phyloP scores from a whole-genome alignment of 2,113 vertebrate species.

The Helogale parvula region DNA sequence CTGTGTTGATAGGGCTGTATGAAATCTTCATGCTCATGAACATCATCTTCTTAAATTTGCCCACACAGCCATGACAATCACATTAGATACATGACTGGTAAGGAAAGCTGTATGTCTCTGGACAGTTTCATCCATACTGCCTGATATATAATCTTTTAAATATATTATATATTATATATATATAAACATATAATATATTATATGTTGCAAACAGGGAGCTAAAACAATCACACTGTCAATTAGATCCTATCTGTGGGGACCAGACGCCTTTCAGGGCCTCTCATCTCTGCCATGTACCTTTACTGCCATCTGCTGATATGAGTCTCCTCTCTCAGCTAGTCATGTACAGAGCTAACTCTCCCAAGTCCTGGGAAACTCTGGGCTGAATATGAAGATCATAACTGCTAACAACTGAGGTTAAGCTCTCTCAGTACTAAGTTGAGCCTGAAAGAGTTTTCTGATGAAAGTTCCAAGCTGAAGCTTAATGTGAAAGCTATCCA shows the following conservation, averaged over 20 bases:
- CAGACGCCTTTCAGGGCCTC: background rate
- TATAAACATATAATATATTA: constrained; percentile 83
- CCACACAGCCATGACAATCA: constrained; percentile 59
- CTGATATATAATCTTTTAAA: constrained; percentile 83
- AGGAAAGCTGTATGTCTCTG: constrained; percentile 71
- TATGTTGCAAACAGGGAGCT: constrained; percentile 81
- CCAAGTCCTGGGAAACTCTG: constrained; percentile 28
- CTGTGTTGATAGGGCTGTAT: constrained; percentile 41
- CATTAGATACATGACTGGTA: constrained; percentile 63
- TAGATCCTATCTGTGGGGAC: constrained; percentile 77
- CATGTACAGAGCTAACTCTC: background rate
- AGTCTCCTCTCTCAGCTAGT: background rate
- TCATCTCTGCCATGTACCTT: constrained; percentile 84
- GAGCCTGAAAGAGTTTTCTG: constrained; percentile 47
- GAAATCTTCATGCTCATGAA: constrained; percentile 70
- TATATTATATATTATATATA: too few relatives aligned
- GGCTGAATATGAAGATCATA: background rate
- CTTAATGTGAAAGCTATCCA: background rate
- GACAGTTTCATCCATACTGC: constrained; percentile 79
- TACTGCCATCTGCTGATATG: constrained; percentile 95
- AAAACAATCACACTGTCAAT: constrained; percentile 85
- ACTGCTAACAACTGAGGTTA: background rate
- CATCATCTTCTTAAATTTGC: constrained; percentile 72
- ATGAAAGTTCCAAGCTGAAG: background rate
- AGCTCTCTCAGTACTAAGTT: background rate